phyloP scores from a whole-genome alignment of 2,888 invertebrate genomes.

The Plutella xylostella region DNA sequence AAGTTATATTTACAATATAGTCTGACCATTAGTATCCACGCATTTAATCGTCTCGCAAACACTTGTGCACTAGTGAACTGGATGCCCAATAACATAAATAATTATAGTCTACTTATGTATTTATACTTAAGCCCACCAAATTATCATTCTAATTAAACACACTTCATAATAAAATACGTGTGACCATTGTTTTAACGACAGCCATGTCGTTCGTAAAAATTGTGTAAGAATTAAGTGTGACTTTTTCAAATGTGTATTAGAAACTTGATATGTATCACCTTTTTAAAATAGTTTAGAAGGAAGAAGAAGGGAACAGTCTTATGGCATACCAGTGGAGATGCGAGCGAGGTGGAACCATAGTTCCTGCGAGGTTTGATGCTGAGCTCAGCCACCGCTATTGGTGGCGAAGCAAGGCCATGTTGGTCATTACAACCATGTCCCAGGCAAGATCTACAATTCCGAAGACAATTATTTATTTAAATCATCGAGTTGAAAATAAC shows the following conservation, averaged over 20 bases:
- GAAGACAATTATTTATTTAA: no score
- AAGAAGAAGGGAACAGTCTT: background rate
- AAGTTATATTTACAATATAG: slow-evolving; percentile 63
- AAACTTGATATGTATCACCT: slow-evolving; percentile 2
- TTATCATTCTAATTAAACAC: background rate
- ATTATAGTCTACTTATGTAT: background rate
- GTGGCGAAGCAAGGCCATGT: no score
- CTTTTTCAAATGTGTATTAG: background rate
- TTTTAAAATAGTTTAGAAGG: background rate
- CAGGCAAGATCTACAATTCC: no score
- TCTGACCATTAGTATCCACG: slow-evolving; percentile 56
- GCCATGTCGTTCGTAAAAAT: background rate
- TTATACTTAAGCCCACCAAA: background rate
- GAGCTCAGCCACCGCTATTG: no score
- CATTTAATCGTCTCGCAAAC: slow-evolving; percentile 54
- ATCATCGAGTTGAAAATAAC: no score
- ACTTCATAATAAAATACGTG: background rate
- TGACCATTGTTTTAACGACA: background rate
- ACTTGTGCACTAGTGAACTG: slow-evolving; percentile 32
- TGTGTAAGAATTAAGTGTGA: background rate
- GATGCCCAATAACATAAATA: slow-evolving; percentile 1
- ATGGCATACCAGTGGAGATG: no score
- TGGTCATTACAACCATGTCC: no score
- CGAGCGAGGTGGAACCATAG: no score
- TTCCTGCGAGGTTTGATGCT: no score